Evolutionary conservation across 2,888 invertebrate species (phyloP).

Genomic region (Cyrtodaria siliqua): DNA sequence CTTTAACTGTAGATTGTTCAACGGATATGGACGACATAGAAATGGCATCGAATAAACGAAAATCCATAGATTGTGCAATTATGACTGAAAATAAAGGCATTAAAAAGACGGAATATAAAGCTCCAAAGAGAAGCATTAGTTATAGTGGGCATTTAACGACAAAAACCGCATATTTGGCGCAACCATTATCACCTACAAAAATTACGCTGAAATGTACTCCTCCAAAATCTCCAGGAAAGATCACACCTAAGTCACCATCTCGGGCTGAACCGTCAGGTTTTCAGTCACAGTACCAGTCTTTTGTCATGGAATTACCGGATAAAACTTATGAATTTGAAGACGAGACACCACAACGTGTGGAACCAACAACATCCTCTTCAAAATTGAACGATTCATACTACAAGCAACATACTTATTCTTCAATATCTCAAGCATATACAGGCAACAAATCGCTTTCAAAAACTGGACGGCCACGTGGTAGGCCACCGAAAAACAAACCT

Average conservation of each 20-base stretch:
- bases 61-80: conserved; percentile 29
- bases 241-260: conserved; percentile 38
- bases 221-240: conserved; percentile 37
- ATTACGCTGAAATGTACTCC: conserved; percentile 48
- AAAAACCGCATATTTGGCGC: conserved; percentile 47
- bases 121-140: conserved; percentile 44
- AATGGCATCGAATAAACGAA: conserved; percentile 32
- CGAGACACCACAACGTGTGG: conserved; percentile 17
- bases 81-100: conserved; percentile 12
- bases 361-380: conserved; percentile 4
- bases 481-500: conserved; percentile 55
- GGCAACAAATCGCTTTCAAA: conserved; percentile 29
- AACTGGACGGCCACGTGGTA: conserved; percentile 49
- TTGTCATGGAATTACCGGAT: conserved; percentile 57
- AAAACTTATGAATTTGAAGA: conserved; percentile 50
- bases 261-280: conserved; percentile 46
- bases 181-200: conserved; percentile 60
- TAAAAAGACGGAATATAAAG: conserved; percentile 41
- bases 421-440: background rate
- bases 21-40: conserved; percentile 30
- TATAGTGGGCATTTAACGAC: conserved; percentile 43
- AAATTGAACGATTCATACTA: conserved; percentile 17
- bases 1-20: conserved; percentile 52
- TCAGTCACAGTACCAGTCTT: conserved; percentile 61
- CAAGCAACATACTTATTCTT: conserved; percentile 16